Base-by-base conservation (phyloP, 1,140 invertebrate genomes). In the Drosophila pallidifrons region DNA sequence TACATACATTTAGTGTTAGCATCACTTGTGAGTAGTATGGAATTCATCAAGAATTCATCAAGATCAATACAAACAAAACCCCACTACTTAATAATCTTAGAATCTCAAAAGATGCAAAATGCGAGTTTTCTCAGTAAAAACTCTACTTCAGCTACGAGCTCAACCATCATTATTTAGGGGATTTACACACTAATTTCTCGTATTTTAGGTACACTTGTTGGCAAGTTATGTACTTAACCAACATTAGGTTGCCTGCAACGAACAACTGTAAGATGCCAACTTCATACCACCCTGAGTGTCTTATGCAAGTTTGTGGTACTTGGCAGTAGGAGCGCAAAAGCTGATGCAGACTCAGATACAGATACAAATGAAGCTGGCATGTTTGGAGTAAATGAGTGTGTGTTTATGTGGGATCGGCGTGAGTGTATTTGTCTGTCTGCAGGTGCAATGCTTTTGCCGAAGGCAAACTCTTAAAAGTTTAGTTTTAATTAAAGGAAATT, bases 401-500 rank as follows among this genome's bases (percentile, higher is more conserved):
- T 52, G 47, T 49, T 1, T 16, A 15, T 38, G 30, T 51, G 46
- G 16, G 30, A 25, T 63, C 28, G 32, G 52, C 32, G 45, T 57
- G 54, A 49, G 43, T 73, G 68, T 8, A 38, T 32, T 32, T 7
- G 35, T 11, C 7, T 38, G 35, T 8, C 8, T 3, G 35, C 8
- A 32, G 43, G 6, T 38, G 35, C 8, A 32, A 35, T 66, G 67
- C 15, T 28, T 49, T 49, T 45, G 66, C 67, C 47, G 64, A 65
- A 59, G 76, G 64, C 65, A 52, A 83, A 72, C 76, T 82, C 83
- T 87, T 80, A 88, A 88, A 87, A 87, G 82, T 87, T 87, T 80
- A 82, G 83, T 87, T 87, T 87, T 87, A 87, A 87, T 87, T 87
- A 87, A 87, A 80, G 82, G 83, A 87, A 87, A 87, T 87, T 87